phyloP scores from a whole-genome alignment of 30 jellyfish, hydroid and myxozoan genomes.

The Rhopilema esculentum region DNA sequence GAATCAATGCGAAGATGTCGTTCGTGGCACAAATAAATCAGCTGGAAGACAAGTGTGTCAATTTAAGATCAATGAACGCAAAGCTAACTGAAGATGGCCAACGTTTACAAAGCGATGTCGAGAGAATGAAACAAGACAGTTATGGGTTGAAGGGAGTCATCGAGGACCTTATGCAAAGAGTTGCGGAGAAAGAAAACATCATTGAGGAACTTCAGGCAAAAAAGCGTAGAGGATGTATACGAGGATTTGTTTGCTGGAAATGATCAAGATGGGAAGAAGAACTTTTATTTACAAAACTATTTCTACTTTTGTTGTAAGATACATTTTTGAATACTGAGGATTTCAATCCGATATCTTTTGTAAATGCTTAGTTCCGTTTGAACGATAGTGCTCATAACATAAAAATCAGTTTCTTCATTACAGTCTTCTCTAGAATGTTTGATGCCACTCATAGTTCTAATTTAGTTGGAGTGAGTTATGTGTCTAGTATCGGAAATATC shows the following conservation, averaged over 20 bases:
- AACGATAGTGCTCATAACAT: no score
- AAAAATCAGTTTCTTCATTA: no score
- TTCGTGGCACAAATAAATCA: not conserved
- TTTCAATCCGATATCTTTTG: no score
- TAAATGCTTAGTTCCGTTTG: no score
- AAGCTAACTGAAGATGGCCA: not conserved
- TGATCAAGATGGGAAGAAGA: not conserved
- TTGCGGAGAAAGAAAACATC: not conserved
- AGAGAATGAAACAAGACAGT: not conserved
- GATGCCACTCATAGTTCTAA: no score
- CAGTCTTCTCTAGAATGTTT: no score
- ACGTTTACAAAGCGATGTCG: not conserved
- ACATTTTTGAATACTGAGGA: no score
- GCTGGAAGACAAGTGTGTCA: not conserved
- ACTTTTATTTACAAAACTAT: no score
- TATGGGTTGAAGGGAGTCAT: not conserved
- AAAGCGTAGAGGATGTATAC: not conserved
- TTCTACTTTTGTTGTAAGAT: no score
- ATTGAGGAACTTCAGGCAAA: not conserved
- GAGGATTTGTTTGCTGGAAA: not conserved
- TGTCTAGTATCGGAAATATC: no score
- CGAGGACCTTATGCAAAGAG: not conserved
- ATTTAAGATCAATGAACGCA: not conserved
- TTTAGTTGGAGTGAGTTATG: no score
- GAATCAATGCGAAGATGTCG: not conserved